Evolutionary conservation across 2,888 invertebrate genomes (phyloP).

Genomic region (Glaucopsyche alexis): DNA sequence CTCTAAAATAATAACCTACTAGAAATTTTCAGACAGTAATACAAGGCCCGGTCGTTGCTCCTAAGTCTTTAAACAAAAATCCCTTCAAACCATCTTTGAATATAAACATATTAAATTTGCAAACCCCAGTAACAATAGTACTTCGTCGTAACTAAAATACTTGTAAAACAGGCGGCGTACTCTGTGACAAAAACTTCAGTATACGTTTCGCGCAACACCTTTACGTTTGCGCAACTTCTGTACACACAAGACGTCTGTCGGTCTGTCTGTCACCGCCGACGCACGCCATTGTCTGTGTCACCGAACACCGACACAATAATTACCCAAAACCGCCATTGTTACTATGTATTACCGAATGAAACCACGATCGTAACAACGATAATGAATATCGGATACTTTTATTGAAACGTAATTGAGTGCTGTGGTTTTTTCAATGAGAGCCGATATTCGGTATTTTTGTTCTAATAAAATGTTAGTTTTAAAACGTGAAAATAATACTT

Average conservation of each 20-base stretch:
- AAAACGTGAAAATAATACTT: not conserved
- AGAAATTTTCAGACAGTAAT: no score
- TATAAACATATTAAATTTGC: no score
- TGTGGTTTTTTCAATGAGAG: not conserved
- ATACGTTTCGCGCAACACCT: slow-evolving; percentile 15
- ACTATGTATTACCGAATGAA: not conserved
- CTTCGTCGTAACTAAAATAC: not conserved
- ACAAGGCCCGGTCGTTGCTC: no score
- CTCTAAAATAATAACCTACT: no score
- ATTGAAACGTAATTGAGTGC: not conserved
- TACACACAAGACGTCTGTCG: not conserved
- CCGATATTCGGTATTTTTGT: not conserved
- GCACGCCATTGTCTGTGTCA: not conserved
- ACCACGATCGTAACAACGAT: not conserved
- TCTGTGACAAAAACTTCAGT: not conserved
- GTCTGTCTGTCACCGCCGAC: not conserved
- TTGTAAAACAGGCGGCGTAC: not conserved
- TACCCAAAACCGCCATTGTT: not conserved
- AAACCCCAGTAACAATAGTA: not conserved
- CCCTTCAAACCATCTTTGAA: no score
- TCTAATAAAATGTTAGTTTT: not conserved
- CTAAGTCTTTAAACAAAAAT: no score
- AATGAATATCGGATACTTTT: slow-evolving; percentile 8
- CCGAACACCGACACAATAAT: not conserved
- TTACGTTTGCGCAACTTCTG: slow-evolving; percentile 12